These are phyloP conservation scores for Anoncus sp. DNA, from an alignment of 2,888 invertebrate genomes.

Conservation along the genomic window DNA sequence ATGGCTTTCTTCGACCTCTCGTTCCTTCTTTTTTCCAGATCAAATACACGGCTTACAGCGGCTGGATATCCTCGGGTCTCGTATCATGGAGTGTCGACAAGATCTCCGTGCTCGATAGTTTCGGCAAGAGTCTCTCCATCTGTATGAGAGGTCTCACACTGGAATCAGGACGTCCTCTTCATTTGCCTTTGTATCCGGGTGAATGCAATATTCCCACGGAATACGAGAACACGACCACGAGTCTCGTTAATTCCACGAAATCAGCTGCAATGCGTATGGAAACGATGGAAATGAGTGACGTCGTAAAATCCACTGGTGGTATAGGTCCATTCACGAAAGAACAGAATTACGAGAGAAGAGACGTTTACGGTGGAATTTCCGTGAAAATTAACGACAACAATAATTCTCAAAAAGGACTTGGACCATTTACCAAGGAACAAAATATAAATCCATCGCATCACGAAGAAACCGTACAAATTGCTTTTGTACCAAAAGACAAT, in stretches of 20 bases:
- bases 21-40: conserved; percentile 85
- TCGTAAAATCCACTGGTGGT: conserved; percentile 37
- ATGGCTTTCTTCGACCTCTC: neutral
- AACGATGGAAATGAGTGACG: conserved; percentile 29
- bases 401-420: conserved; percentile 71
- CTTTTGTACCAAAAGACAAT: conserved; percentile 52
- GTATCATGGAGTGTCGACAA: conserved; percentile 93
- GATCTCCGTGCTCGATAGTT: conserved; percentile 92
- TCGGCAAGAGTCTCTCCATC: conserved; percentile 92
- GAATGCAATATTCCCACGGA: conserved; percentile 89
- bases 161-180: conserved; percentile 89
- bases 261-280: conserved; percentile 56
- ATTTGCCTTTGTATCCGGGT: conserved; percentile 90
- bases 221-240: conserved; percentile 68
- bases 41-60: conserved; percentile 94
- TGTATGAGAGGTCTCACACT: conserved; percentile 91
- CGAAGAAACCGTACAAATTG: conserved; percentile 52
- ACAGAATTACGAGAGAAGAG: conserved; percentile 76
- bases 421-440: conserved; percentile 79
- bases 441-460: conserved; percentile 55
- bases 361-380: conserved; percentile 55
- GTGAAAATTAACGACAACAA: conserved; percentile 66
- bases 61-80: conserved; percentile 95
- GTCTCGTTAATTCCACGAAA: conserved; percentile 52
- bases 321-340: conserved; percentile 80